Base-by-base conservation (phyloP, 2,888 invertebrate species). In the Craniophora ligustri region DNA sequence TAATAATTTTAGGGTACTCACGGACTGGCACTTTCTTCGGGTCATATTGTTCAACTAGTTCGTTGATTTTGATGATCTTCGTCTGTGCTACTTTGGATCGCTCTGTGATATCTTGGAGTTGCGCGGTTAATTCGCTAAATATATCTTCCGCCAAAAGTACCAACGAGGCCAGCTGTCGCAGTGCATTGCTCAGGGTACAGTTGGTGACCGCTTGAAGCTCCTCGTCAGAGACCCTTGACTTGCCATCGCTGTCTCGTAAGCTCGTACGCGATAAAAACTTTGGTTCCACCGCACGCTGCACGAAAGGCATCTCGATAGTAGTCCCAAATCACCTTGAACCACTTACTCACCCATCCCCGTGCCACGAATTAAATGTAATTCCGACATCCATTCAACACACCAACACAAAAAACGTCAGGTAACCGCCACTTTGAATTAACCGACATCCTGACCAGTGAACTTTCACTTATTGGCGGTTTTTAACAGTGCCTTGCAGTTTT, bases 21-120 rank as follows among this genome's bases (percentile, higher is more conserved):
- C 98, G 98, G 94, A 98, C 98, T 96, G 97, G 95, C 86, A 98
- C 97, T 91, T 96, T 96, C 94, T 97, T 98, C 59, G 98, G 98
- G 90, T 98, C 97, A 91, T 95, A 96, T 66, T 94, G 93, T 78
- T 94, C 94, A 78, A 97, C 96, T 78, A 95, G 94, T 73, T 95
- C 95, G 83, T 96, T 96, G 76, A 98, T 95, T 75, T 91, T 93
- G 74, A 94, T 94, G 75, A 98, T 95, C 85, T 96, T 96, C 51
- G 91, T 89, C 84, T 96, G 96, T 51, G 98, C 95, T 41, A 90
- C 89, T 57, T 95, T 95, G 55, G 97, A 96, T 68, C 98, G 94
- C 79, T 96, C 95, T 51, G 96, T 95, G 74, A 98, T 95, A 64
- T 94, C 94, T 80, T 96, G 95, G 68, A 98, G 94, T 84, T 98